phyloP scores from a whole-genome alignment of 1,140 invertebrate species.

The Kradibia gibbosae region DNA sequence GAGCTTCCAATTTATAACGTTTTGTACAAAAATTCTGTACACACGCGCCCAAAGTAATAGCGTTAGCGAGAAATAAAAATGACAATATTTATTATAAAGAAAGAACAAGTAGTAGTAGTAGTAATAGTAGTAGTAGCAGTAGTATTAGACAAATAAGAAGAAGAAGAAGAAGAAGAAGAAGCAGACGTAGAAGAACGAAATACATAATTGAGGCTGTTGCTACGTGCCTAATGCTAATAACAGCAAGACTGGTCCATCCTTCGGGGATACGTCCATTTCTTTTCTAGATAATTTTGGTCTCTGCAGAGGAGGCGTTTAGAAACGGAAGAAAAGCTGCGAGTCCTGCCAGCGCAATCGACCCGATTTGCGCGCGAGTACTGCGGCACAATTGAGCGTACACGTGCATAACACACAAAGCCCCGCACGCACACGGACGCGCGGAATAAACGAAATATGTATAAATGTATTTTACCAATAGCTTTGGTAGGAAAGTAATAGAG shows the following conservation, averaged over 20 bases:
- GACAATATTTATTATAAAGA: no score
- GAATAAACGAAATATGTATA: not conserved
- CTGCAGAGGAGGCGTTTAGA: not conserved
- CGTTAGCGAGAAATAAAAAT: no score
- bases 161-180: no score
- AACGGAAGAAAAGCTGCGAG: not conserved
- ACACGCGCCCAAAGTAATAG: no score
- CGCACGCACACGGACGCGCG: not conserved
- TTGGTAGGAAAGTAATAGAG: no score
- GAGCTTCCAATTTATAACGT: slow-evolving; percentile 23
- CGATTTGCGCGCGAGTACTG: not conserved
- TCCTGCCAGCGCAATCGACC: not conserved
- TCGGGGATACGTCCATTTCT: not conserved
- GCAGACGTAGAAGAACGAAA: no score
- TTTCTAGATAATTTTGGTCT: not conserved
- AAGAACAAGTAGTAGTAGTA: no score
- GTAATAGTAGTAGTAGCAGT: no score
- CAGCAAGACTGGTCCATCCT: not conserved
- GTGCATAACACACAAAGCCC: not conserved
- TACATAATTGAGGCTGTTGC: not conserved
- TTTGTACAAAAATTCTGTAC: slow-evolving; percentile 8
- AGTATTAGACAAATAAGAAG: no score
- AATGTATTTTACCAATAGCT: not conserved
- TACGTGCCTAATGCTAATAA: not conserved
- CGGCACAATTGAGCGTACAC: not conserved